Evolutionary conservation across 2,797 vertebrate genomes (phyloP).

Genomic region (Mus minutoides): DNA sequence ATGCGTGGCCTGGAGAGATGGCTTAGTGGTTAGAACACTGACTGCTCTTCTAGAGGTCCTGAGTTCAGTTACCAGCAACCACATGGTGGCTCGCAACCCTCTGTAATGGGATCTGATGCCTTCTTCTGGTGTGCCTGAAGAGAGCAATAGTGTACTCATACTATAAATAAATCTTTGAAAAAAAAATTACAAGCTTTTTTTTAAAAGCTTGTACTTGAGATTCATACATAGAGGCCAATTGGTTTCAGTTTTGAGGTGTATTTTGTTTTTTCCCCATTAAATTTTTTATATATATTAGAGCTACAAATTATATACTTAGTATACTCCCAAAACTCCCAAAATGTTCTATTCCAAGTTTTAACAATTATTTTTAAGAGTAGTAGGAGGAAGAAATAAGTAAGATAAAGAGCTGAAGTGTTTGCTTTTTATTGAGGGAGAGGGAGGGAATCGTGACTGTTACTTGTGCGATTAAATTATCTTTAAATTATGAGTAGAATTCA

Average conservation of each 20-base stretch:
- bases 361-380: background rate
- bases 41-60: too few species aligned
- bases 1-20: background rate
- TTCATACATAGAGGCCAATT: background rate
- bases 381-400: background rate
- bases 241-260: too few species aligned
- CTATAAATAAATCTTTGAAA: too few species aligned
- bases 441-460: background rate
- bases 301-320: background rate
- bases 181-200: too few species aligned
- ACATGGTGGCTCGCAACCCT: too few species aligned
- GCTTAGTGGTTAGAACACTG: too few species aligned
- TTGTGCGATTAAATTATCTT: conserved; percentile 11
- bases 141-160: too few species aligned
- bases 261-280: background rate
- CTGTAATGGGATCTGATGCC: too few species aligned
- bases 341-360: background rate
- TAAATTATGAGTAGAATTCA: background rate
- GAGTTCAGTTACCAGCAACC: too few species aligned
- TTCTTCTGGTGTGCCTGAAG: too few species aligned
- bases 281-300: background rate
- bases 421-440: background rate
- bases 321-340: background rate
- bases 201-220: background rate
- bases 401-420: conserved; percentile 22